Evolutionary conservation across 1,140 invertebrate species (phyloP).

Genomic region (Drosophila albomicans): DNA sequence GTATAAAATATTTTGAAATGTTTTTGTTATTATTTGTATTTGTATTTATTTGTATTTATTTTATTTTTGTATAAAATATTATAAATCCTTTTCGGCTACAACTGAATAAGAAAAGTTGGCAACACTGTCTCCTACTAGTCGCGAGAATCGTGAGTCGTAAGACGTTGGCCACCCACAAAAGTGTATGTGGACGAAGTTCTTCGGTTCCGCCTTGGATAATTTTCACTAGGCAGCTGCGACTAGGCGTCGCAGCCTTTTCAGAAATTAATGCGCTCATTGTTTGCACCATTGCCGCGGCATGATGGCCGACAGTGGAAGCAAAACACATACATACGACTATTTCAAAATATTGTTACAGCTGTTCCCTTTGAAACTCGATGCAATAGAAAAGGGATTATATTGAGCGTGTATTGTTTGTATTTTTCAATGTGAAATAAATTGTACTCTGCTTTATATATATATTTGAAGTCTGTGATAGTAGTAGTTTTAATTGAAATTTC

Average conservation of each 20-base stretch:
- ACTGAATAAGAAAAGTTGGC: too few species aligned
- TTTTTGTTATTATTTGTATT: too few species aligned
- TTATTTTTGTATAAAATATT: too few species aligned
- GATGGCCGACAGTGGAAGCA: slow-evolving; percentile 39
- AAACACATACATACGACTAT: not conserved
- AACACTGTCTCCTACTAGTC: slow-evolving; percentile 37
- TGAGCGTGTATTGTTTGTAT: too few species aligned
- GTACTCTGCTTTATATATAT: too few species aligned
- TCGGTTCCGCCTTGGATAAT: slow-evolving; percentile 17
- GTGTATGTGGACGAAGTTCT: slow-evolving; percentile 60
- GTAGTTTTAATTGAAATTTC: too few species aligned
- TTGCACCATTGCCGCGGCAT: slow-evolving; percentile 41
- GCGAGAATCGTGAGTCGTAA: not conserved
- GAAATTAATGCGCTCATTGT: slow-evolving; percentile 56
- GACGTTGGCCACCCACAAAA: slow-evolving; percentile 11
- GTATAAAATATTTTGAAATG: too few species aligned
- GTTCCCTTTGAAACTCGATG: not conserved
- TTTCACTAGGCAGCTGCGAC: slow-evolving; percentile 44
- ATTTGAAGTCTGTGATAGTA: too few species aligned
- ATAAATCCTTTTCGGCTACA: too few species aligned
- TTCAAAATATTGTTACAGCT: too few species aligned
- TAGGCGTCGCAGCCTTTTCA: slow-evolving; percentile 45
- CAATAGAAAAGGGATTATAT: not conserved
- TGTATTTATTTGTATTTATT: too few species aligned
- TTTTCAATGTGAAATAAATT: too few species aligned